Base-by-base conservation (phyloP, 2,888 invertebrate species). In the Mesorhabditis spiculigera region DNA sequence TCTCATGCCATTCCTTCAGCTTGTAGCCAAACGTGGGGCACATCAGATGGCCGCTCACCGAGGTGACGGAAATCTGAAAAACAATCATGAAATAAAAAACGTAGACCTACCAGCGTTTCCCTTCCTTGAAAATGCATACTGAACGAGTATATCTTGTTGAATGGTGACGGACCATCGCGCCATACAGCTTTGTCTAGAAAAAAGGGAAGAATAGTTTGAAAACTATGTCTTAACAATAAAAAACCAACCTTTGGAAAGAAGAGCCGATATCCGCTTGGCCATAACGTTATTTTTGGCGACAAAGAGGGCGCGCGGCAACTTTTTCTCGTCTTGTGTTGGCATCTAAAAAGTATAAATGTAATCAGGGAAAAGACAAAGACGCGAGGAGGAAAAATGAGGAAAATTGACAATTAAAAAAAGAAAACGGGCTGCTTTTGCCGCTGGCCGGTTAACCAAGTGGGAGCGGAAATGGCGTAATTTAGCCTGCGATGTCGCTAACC, bases 201-300 rank as follows among this genome's bases (percentile, higher is more conserved):
- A 13, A 28, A n/a, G n/a, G 28, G 28, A 28, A 28, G 28, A 28
- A 28, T 28, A 28, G 3, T 1, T 28, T 28, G 28, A 28, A 28
- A 28, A 28, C 28, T 1, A 28, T 28, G 28, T 28, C n/a, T 28
- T 28, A 28, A 28, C 28, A 28, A 28, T 28, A 28, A 3, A 28
- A 28, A 28, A 28, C 28, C 28, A 16, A 75, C 75, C 77, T 62
- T 72, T 69, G 6, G 95, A 94, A 81, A 98, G 89, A 78, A 93
- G 90, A 28, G 90, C 89, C 4, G 97, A 91, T 85, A 99, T 93
- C 83, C 93, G 93, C 89, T 97, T 98, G 0, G 98, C 97, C 43
- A 97, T 98, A 90, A 99, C 98, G 88, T 98, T 96, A 89, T 98
- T 98, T 87, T 98, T 98, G 1, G 98, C 98, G 45, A 99, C 97